These are phyloP conservation scores for Hipposideros larvatus DNA, from an alignment of 2,797 vertebrate genomes.

Conservation along the genomic window DNA sequence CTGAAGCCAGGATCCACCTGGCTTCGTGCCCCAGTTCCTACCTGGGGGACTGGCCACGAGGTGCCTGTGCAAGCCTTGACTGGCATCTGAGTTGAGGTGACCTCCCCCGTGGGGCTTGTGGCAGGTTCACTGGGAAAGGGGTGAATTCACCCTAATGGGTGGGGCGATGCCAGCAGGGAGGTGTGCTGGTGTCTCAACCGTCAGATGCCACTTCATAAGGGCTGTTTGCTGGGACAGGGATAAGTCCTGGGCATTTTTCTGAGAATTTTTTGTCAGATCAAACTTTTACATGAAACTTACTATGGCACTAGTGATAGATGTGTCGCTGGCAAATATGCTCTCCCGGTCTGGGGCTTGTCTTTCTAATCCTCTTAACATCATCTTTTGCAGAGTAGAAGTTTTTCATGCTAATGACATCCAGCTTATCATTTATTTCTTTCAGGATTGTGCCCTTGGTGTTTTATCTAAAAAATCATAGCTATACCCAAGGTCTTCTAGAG, in stretches of 20 bases:
- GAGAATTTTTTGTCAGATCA: not conserved
- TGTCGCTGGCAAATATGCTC: not conserved
- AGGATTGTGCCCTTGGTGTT: not conserved
- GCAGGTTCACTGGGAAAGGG: not conserved
- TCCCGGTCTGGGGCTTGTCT: not conserved
- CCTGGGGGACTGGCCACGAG: not conserved
- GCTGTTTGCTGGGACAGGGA: not conserved
- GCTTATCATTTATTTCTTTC: constrained; percentile 14
- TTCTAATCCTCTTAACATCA: not conserved
- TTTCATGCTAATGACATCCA: constrained; percentile 10
- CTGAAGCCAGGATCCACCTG: no score
- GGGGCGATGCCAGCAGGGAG: not conserved
- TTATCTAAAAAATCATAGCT: not conserved
- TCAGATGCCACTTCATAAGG: not conserved
- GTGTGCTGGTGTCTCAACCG: not conserved
- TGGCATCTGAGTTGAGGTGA: not conserved
- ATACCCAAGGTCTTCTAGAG: not conserved
- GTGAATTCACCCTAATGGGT: not conserved
- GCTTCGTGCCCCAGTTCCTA: not conserved
- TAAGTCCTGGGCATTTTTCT: not conserved
- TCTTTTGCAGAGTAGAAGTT: not conserved
- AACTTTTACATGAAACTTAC: not conserved
- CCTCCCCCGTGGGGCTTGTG: not conserved
- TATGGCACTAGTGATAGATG: not conserved
- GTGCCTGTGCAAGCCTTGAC: no score